These are phyloP conservation scores for Periphyllus acericola DNA, from an alignment of 2,888 invertebrate genomes.

Conservation along the genomic window DNA sequence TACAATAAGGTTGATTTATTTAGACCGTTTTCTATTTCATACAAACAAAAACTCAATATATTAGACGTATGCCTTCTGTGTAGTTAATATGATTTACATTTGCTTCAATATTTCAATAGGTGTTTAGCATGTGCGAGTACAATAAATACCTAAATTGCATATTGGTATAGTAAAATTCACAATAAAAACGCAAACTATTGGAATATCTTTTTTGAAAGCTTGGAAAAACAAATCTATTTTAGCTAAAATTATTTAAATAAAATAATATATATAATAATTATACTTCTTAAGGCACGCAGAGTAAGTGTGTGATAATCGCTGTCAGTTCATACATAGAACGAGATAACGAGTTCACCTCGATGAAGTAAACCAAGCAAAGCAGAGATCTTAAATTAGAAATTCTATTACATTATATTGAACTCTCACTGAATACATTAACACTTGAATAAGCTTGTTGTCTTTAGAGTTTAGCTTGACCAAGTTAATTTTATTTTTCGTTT, in stretches of 20 bases:
- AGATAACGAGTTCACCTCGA: conserved; percentile 39
- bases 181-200: not conserved
- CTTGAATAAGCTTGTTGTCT: not conserved
- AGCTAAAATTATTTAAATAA: not conserved
- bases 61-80: too few relatives aligned
- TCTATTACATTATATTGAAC: not conserved
- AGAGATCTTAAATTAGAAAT: not conserved
- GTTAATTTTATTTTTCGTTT: not conserved
- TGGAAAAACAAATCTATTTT: conserved; percentile 8
- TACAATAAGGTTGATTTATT: too few relatives aligned
- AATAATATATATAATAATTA: not conserved
- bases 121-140: too few relatives aligned
- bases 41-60: too few relatives aligned
- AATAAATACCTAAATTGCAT: too few relatives aligned
- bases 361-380: not conserved
- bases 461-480: not conserved
- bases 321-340: not conserved
- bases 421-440: not conserved
- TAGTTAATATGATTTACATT: too few relatives aligned
- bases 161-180: not conserved
- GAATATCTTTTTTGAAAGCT: not conserved
- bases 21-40: too few relatives aligned
- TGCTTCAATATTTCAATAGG: not conserved
- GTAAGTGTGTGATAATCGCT: not conserved
- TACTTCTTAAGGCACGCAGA: not conserved